Evolutionary conservation across 2,888 invertebrate species (phyloP), one percentile per base, ranked within the genome.

Genomic region (Cheilosia vernalis): DNA sequence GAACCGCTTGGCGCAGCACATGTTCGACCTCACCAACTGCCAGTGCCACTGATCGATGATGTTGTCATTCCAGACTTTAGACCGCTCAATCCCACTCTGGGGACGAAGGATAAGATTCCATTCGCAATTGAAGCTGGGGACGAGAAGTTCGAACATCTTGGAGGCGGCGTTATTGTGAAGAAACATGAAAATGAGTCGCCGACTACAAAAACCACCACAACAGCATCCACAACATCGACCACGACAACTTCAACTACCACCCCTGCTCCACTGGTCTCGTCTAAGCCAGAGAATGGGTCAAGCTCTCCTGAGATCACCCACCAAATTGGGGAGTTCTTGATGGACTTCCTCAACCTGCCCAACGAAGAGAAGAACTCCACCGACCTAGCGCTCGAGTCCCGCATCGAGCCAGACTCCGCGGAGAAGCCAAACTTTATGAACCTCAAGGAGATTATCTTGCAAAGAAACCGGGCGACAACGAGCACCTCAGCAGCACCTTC

Each of bases 11-110:
- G 95, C 1, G 93, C 93, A 0, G 93, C 93, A 44, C 93, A 94
- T 80, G 93, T 95, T 0, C 94, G 94, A 89, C 94, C 95, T 10
- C 95, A 95, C 90, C 95, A 95, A 7, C 92, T 95, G 86, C 95
- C 95, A 1, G 94, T 95, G 10, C 94, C 95, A 0, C 77, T 91
- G 2, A 89, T 92, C 9, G 92, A 92, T 76, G 92, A 92, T 27
- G 91, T 90, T 0, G 89, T 92, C 0, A 87, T 91, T 21, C 91
- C 92, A 0, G 89, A 89, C 0, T 91, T 92, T 15, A 90, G 88
- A n/a, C 91, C 92, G 0, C 87, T 92, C 2, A 89, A 89, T 82
- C 88, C 90, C 2, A 90, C 88, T 0, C 55, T 89, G 17, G 88
- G 87, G 2, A 85, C 89, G 2, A 88, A 89, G 1, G 89, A 89